These are phyloP conservation scores for Schrankia costaestrigalis DNA, from an alignment of 2,888 invertebrate genomes.

Conservation along the genomic window DNA sequence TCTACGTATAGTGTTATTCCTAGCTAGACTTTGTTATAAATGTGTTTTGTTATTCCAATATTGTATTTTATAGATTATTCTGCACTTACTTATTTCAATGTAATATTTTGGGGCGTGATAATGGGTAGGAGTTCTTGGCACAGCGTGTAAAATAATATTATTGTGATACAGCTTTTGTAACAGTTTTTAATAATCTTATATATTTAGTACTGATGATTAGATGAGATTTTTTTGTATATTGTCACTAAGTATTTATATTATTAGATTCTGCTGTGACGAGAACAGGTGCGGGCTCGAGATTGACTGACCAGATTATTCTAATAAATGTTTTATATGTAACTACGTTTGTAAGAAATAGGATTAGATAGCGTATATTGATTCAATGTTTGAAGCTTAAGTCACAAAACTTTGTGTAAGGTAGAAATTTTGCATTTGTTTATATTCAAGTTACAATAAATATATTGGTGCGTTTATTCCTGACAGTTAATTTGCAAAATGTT, in stretches of 20 bases:
- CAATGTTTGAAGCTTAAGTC: slow-evolving; percentile 53
- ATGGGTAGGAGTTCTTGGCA: slow-evolving; percentile 55
- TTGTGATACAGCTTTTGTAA: slow-evolving; percentile 9
- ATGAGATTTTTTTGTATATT: slow-evolving; percentile 20
- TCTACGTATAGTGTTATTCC: slow-evolving; percentile 32
- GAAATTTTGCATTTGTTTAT: slow-evolving; percentile 20
- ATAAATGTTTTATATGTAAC: slow-evolving; percentile 64
- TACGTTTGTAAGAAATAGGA: slow-evolving; percentile 54
- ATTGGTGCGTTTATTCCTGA: slow-evolving; percentile 6
- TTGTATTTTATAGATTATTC: slow-evolving; percentile 23
- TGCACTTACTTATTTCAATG: slow-evolving; percentile 31
- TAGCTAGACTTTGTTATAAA: slow-evolving; percentile 31
- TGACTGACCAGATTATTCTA: slow-evolving; percentile 70
- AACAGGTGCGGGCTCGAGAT: slow-evolving; percentile 55
- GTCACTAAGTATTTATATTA: slow-evolving; percentile 23
- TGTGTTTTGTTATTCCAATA: slow-evolving; percentile 34
- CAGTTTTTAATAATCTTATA: slow-evolving; percentile 9
- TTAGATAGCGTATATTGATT: slow-evolving; percentile 62
- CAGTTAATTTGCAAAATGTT: slow-evolving; percentile 4
- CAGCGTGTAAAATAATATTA: slow-evolving; percentile 34
- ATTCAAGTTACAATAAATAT: slow-evolving; percentile 7
- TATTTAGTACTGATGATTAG: slow-evolving; percentile 11
- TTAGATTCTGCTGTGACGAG: slow-evolving; percentile 56
- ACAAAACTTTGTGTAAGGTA: slow-evolving; percentile 42
- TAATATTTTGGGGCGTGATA: slow-evolving; percentile 42